phyloP scores from a whole-genome alignment of 2,797 vertebrate species.

The Xenopus petersii region DNA sequence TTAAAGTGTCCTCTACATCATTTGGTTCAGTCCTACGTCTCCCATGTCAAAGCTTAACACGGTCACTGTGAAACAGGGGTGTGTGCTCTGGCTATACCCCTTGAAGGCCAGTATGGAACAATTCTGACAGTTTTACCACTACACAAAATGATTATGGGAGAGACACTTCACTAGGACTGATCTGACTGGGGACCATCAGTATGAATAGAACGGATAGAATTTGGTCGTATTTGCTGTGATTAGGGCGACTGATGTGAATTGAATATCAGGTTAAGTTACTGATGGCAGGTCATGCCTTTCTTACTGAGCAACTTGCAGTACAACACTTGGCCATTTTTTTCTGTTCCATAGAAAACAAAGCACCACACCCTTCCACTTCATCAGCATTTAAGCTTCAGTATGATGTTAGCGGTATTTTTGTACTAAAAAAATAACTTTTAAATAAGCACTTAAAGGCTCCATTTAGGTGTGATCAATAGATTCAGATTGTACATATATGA shows the following conservation, averaged over 20 bases:
- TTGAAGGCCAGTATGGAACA: background rate
- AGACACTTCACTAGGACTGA: background rate
- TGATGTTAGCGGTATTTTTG: conserved; percentile 7
- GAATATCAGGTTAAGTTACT: background rate
- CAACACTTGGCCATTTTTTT: background rate
- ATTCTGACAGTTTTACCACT: background rate
- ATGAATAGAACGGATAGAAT: background rate
- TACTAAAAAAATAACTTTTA: background rate
- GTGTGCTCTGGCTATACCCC: background rate
- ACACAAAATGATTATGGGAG: background rate
- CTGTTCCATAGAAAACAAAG: background rate
- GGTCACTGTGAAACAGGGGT: conserved; percentile 13
- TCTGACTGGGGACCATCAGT: conserved; percentile 1
- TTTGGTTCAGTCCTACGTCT: conserved; percentile 5
- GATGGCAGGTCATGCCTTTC: background rate
- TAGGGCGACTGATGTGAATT: conserved; percentile 2
- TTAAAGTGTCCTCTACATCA: background rate
- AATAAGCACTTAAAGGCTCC: background rate
- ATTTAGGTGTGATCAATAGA: background rate
- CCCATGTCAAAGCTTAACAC: background rate
- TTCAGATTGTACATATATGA: background rate
- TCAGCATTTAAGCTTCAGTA: background rate
- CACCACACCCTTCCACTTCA: background rate
- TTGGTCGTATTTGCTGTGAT: background rate
- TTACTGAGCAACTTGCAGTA: background rate